Conservation (phyloP, 1,140 invertebrate genomes). For the Drosophila orena region DNA sequence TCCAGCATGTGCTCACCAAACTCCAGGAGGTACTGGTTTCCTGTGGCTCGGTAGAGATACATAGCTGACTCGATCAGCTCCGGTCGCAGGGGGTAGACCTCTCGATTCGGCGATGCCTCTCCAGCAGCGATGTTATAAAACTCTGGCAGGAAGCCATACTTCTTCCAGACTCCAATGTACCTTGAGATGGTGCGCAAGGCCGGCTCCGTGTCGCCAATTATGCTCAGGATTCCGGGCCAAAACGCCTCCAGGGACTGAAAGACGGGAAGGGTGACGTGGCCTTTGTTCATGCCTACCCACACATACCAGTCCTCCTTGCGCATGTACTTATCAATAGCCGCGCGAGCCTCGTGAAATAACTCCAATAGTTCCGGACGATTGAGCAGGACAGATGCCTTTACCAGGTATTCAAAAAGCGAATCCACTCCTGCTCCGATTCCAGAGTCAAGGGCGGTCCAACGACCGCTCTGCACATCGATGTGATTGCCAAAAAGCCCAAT, state of each 20-base stretch:
- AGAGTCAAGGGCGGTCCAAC: slow-evolving; percentile 98
- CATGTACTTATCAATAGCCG: slow-evolving; percentile 95
- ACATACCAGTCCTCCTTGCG: slow-evolving; percentile 98
- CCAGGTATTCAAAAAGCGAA: slow-evolving; percentile 99
- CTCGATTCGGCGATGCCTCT: slow-evolving; percentile 92
- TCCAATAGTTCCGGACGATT: slow-evolving; percentile 94
- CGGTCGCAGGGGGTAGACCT: slow-evolving; percentile 97
- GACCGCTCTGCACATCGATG: slow-evolving; percentile 96
- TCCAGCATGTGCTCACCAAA: slow-evolving; percentile 95
- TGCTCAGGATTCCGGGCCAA: slow-evolving; percentile 98
- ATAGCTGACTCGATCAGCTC: slow-evolving; percentile 98
- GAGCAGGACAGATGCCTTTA: slow-evolving; percentile 94
- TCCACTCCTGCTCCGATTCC: slow-evolving; percentile 97
- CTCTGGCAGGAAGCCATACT: slow-evolving; percentile 98
- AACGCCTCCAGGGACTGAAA: slow-evolving; percentile 99
- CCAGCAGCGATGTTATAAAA: slow-evolving; percentile 97
- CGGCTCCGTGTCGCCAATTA: slow-evolving; percentile 94
- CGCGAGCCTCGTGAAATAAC: slow-evolving; percentile 94
- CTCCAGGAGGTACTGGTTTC: slow-evolving; percentile 95
- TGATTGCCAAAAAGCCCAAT: slow-evolving; percentile 98
- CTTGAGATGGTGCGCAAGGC: slow-evolving; percentile 97
- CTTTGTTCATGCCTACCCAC: slow-evolving; percentile 98
- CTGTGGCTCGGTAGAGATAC: slow-evolving; percentile 97
- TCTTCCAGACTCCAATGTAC: slow-evolving; percentile 97
- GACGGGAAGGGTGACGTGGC: slow-evolving; percentile 96